Evolutionary conservation across 1,140 invertebrate species (phyloP).

Genomic region (Orussus abietinus): DNA sequence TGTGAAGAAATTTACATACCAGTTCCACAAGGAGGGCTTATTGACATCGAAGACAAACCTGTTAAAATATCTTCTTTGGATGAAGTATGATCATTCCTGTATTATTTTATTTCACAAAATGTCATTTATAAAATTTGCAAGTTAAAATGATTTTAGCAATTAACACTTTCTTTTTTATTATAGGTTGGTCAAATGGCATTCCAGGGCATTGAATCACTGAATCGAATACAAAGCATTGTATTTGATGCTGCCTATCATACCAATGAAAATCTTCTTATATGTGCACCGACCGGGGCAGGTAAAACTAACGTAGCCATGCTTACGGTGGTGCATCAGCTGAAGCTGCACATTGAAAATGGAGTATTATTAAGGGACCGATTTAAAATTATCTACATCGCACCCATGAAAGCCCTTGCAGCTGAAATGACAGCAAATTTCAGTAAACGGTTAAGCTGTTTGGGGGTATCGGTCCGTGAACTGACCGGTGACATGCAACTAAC

Average conservation of each 20-base stretch:
- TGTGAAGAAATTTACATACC: conserved; percentile 90
- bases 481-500: conserved; percentile 98
- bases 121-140: conserved; percentile 9
- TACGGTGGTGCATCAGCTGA: conserved; percentile 85
- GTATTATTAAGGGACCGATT: conserved; percentile 88
- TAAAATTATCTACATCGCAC: conserved; percentile 98
- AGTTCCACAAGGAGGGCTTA: conserved; percentile 61
- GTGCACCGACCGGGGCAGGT: conserved; percentile 93
- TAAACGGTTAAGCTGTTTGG: conserved; percentile 70
- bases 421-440: conserved; percentile 97
- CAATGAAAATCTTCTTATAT: conserved; percentile 95
- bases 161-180: conserved; percentile 18
- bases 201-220: conserved; percentile 78
- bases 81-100: conserved; percentile 55
- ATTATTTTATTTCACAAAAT: conserved; percentile 14
- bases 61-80: conserved; percentile 74
- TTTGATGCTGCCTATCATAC: conserved; percentile 93
- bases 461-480: conserved; percentile 84
- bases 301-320: conserved; percentile 99
- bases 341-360: conserved; percentile 74
- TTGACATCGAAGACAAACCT: conserved; percentile 65
- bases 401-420: conserved; percentile 98
- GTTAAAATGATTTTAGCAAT: background rate
- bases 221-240: conserved; percentile 94
- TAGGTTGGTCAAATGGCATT: conserved; percentile 84